These are phyloP conservation scores for Bubalus kerabau DNA, from an alignment of 2,113 vertebrate genomes.

Conservation along the genomic window DNA sequence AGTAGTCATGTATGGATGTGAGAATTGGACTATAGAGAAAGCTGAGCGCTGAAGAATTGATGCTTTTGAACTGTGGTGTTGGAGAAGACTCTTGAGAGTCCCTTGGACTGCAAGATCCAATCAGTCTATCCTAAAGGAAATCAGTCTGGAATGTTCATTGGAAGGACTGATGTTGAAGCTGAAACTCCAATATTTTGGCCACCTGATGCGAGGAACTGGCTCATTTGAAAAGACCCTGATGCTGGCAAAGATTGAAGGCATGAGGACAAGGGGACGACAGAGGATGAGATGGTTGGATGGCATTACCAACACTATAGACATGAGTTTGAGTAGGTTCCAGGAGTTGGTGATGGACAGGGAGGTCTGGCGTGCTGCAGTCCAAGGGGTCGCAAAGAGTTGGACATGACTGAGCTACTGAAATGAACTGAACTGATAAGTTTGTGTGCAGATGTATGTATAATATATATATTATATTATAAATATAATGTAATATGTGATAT, in stretches of 20 bases:
- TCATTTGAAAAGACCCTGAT: neutral
- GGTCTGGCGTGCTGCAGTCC: accelerated
- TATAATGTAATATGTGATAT: neutral
- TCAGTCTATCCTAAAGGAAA: too few species aligned
- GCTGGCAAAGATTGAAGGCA: neutral
- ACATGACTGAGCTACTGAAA: accelerated
- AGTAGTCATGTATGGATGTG: too few species aligned
- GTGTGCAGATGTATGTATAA: neutral
- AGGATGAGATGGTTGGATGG: neutral
- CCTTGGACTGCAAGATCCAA: too few species aligned
- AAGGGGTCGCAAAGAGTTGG: accelerated
- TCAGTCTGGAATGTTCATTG: too few species aligned
- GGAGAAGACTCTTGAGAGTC: too few species aligned
- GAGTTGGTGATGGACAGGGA: neutral
- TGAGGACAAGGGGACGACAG: accelerated
- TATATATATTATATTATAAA: neutral
- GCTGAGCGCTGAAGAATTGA: too few species aligned
- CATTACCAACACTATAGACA: accelerated
- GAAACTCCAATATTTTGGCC: too few species aligned
- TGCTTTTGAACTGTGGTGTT: too few species aligned
- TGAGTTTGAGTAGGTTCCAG: neutral
- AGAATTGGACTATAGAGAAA: too few species aligned
- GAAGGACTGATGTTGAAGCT: too few species aligned
- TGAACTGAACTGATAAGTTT: neutral
- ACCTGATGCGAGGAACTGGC: too few species aligned